phyloP scores from a whole-genome alignment of 2,888 invertebrate genomes.

The Steinernema carpocapsae region DNA sequence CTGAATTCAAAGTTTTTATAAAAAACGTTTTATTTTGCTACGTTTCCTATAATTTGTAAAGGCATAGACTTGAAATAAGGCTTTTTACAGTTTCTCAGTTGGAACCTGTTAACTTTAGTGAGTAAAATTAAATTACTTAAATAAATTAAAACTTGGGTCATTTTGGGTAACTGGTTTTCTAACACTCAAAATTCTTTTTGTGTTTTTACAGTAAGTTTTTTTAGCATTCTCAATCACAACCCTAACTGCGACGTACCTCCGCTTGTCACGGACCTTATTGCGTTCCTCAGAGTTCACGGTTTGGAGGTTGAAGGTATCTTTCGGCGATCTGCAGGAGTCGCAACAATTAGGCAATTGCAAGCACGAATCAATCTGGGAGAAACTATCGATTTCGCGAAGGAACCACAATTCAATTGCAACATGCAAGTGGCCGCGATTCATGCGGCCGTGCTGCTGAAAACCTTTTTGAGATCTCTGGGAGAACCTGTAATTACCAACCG shows the following conservation, averaged over 20 bases:
- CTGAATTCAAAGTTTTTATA: conserved; percentile 27
- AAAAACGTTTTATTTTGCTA: conserved; percentile 23
- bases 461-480: conserved; percentile 77
- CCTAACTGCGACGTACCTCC: conserved; percentile 85
- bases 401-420: conserved; percentile 67
- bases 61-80: too few species aligned
- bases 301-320: conserved; percentile 79
- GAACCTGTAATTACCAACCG: conserved; percentile 68
- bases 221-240: conserved; percentile 83
- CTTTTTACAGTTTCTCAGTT: too few species aligned
- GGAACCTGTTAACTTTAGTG: too few species aligned
- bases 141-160: too few species aligned
- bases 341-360: conserved; percentile 84
- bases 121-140: too few species aligned
- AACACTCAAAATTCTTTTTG: too few species aligned
- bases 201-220: background rate
- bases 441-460: conserved; percentile 84
- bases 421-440: conserved; percentile 82
- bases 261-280: conserved; percentile 86
- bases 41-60: too few species aligned
- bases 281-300: conserved; percentile 75
- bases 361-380: conserved; percentile 81
- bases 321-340: conserved; percentile 85
- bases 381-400: conserved; percentile 77
- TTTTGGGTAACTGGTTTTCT: too few species aligned